Evolutionary conservation across 1,140 invertebrate species (phyloP).

Genomic region (Periplaneta americana): DNA sequence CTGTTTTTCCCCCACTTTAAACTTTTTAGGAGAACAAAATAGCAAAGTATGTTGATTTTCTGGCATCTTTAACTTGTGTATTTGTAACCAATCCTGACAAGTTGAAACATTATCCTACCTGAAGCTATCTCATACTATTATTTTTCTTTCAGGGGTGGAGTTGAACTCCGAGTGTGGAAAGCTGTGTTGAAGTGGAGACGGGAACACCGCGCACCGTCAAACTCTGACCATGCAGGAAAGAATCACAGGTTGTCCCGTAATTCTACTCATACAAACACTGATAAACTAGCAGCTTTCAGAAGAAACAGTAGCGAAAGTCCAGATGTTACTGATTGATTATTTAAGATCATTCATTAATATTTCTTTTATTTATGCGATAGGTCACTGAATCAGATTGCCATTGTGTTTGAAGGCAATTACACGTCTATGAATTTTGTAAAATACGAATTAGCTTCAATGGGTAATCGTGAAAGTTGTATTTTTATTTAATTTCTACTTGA

Average conservation of each 20-base stretch:
- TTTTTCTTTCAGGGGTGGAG: slow-evolving; percentile 42
- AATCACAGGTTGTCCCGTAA: slow-evolving; percentile 1
- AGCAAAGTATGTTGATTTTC: too few relatives aligned
- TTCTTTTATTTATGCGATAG: background rate
- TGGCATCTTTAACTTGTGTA: too few relatives aligned
- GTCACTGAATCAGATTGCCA: background rate
- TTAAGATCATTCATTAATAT: background rate
- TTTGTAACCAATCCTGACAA: too few relatives aligned
- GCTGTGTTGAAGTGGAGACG: slow-evolving; percentile 41
- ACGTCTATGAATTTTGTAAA: background rate
- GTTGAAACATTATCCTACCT: too few relatives aligned
- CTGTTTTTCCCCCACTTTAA: too few relatives aligned
- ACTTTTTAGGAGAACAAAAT: too few relatives aligned
- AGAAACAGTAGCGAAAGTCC: slow-evolving; percentile 8
- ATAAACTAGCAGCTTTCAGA: background rate
- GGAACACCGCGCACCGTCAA: slow-evolving; percentile 15
- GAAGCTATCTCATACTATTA: too few relatives aligned
- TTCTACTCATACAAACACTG: background rate
- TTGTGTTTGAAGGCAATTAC: background rate
- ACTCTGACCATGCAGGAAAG: slow-evolving; percentile 2
- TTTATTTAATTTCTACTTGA: background rate
- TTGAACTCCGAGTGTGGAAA: slow-evolving; percentile 54
- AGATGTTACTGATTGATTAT: background rate
- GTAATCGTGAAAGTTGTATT: background rate
- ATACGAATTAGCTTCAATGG: background rate